Evolutionary conservation across 2,113 vertebrate species (phyloP).

Genomic region (Sterrhoptilus dennistouni): DNA sequence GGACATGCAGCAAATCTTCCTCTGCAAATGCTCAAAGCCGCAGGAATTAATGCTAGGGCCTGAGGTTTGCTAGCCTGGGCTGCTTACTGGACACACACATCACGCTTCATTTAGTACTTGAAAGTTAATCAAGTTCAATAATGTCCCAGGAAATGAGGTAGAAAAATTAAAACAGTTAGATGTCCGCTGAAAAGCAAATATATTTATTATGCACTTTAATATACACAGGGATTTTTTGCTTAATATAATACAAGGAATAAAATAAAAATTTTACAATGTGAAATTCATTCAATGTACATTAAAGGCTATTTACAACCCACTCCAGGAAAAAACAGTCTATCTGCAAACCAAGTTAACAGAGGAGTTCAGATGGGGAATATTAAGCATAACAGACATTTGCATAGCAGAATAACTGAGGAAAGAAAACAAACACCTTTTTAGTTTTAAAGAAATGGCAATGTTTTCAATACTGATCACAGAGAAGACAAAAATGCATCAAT

Average conservation of each 20-base stretch:
- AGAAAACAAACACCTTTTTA: slow-evolving; percentile 35
- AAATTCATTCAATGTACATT: slow-evolving; percentile 94
- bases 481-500: neutral
- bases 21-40: neutral
- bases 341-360: slow-evolving; percentile 76
- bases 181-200: slow-evolving; percentile 97
- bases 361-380: slow-evolving; percentile 57
- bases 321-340: slow-evolving; percentile 78
- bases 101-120: neutral
- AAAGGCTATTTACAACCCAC: slow-evolving; percentile 92
- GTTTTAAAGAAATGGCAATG: slow-evolving; percentile 28
- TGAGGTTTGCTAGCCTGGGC: neutral
- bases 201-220: slow-evolving; percentile 99
- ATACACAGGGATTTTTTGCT: slow-evolving; percentile 91
- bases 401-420: slow-evolving; percentile 75
- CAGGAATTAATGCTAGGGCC: neutral
- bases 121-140: neutral
- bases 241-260: slow-evolving; percentile 97
- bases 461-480: slow-evolving; percentile 59
- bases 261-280: slow-evolving; percentile 91
- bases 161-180: slow-evolving; percentile 54
- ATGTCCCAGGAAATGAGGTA: slow-evolving; percentile 27
- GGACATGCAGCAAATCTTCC: neutral
- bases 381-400: slow-evolving; percentile 77
- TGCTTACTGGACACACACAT: neutral